Evolutionary conservation across 1,140 invertebrate species (phyloP), one percentile per base, ranked within the genome.

Genomic region (Steinernema feltiae): DNA sequence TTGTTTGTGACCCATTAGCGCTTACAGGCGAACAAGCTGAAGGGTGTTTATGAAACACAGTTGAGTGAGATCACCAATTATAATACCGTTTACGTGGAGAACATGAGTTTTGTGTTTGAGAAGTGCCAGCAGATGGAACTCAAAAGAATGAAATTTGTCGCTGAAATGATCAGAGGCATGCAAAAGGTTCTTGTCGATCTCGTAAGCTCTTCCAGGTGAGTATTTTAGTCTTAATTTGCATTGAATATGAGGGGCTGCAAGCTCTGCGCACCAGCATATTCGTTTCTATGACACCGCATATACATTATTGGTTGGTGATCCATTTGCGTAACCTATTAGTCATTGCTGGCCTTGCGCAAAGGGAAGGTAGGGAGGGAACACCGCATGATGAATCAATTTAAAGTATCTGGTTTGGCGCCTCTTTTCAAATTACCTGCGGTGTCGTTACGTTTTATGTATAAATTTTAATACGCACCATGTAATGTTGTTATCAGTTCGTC

Each of bases 71-170:
- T 84, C 31, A 78, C 63, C 27, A 29, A 76, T 24, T 86, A 82
- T 70, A 82, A 76, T 12, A 73, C 46, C 32, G 74, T 79, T 18
- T 85, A 85, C 76, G 79, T 78, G 46, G 81, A 87, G 30, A 82
- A 73, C 32, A 85, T 87, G 84, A 73, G 81, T 7, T 87, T 81
- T 73, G 85, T 86, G 3, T 85, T 85, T 35, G 84, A 87, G 48
- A 85, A 87, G 74, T 85, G 84, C 53, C 84, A 85, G 71, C 75
- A 82, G 48, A 81, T 76, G 77, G 84, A 85, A 69, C 70, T 80
- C 69, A 86, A 85, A 27, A 70, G 84, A 53, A 78, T 82, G 69
- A 81, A 79, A 53, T 85, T 85, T 48, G 70, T 80, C 24, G 69
- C 85, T 15, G 85, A 86, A 71, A 85, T 85, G 78, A 71, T 86